Conservation (phyloP, 2,888 invertebrate species). For the Atrina japonica region DNA sequence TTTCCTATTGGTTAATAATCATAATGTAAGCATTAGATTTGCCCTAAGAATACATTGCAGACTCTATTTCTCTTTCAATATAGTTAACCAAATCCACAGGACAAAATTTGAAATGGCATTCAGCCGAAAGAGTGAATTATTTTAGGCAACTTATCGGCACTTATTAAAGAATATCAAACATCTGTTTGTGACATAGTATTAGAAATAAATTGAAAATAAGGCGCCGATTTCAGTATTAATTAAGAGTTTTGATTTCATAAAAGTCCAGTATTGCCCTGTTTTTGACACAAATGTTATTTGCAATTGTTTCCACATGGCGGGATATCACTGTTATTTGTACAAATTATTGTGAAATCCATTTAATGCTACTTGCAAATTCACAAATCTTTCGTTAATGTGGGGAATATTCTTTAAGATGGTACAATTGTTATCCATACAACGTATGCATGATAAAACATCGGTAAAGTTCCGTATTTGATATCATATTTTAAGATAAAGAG, state of each 20-base stretch:
- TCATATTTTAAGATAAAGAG: too few relatives aligned
- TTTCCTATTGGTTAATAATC: too few relatives aligned
- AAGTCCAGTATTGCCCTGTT: constrained; percentile 28
- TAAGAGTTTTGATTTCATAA: constrained; percentile 43
- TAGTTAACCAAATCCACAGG: background rate
- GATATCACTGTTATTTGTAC: constrained; percentile 7
- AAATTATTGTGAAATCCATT: background rate
- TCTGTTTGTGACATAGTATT: constrained; percentile 36
- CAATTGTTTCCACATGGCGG: constrained; percentile 20
- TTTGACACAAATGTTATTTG: constrained; percentile 39
- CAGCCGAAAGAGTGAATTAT: constrained; percentile 19
- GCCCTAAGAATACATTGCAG: too few relatives aligned
- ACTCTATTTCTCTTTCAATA: background rate
- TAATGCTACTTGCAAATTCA: too few relatives aligned
- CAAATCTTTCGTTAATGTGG: too few relatives aligned
- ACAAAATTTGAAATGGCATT: constrained; percentile 17
- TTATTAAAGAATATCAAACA: constrained; percentile 27
- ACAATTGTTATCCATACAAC: too few relatives aligned
- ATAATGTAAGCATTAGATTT: too few relatives aligned
- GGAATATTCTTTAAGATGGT: too few relatives aligned
- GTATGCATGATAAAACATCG: too few relatives aligned
- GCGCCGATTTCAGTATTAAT: constrained; percentile 34
- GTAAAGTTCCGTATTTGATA: too few relatives aligned
- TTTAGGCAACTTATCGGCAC: constrained; percentile 24
- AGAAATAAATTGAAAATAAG: constrained; percentile 27